A percentile compares a stretch with the other conserved stretches of the same genome.
Conservation (phyloP, 2,113 vertebrate species). For the Nycticryphes semicollaris region DNA sequence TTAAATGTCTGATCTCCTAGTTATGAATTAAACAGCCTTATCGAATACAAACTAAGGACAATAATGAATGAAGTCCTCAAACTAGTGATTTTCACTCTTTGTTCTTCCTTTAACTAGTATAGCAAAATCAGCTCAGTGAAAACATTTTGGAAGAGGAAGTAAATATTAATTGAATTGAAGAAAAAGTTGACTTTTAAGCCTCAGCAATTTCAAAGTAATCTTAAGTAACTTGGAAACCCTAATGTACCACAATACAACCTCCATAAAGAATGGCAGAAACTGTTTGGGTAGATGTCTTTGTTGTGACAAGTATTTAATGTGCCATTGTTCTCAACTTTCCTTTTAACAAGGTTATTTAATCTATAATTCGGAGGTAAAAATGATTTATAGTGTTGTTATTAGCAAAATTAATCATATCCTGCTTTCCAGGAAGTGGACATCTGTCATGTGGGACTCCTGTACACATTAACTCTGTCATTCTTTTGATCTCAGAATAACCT, state of each 20-base stretch:
- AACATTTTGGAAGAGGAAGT: background rate
- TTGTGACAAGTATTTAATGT: background rate
- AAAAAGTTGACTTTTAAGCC: background rate
- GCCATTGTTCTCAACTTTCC: background rate
- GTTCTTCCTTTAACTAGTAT: background rate
- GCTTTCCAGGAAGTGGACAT: background rate
- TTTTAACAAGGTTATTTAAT: background rate
- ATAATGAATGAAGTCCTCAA: background rate
- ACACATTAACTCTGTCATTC: background rate
- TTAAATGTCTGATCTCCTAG: background rate
- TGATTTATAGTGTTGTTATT: background rate
- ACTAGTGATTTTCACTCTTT: background rate
- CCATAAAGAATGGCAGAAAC: background rate
- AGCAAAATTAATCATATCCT: background rate
- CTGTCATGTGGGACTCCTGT: background rate
- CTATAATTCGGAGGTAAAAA: background rate
- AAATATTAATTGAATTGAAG: background rate
- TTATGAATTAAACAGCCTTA: background rate
- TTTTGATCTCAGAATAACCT: conserved; percentile 6
- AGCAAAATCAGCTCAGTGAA: background rate
- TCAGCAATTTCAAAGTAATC: background rate
- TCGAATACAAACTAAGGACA: background rate
- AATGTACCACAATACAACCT: background rate
- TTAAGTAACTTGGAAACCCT: background rate
- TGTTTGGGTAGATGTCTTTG: background rate